Base-by-base conservation (phyloP, 1,140 invertebrate species). In the Pemphigus obesinymphae region DNA sequence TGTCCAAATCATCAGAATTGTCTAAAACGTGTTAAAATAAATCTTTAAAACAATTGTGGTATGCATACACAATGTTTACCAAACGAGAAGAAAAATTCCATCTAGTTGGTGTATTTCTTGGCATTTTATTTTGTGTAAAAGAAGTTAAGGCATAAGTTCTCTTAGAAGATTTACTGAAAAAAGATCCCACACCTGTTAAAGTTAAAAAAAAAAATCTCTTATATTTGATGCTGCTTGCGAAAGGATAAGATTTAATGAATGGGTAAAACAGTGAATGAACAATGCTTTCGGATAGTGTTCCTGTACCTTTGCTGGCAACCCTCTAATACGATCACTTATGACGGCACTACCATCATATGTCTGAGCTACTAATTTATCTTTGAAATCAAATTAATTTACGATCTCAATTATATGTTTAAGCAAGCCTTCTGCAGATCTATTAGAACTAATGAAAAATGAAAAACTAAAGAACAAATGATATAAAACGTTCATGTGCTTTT, bases 121-220 rank as follows among this genome's bases (percentile, higher is more conserved):
- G 45, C 40, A 70, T 70, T 40, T 70, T 70, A 34, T 70, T 70
- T 70, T 15, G n/a, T n/a, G 66, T 70, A 70, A 70, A 70, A 40
- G 34, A 34, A 45, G 66, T 20, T 70, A 70, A 45, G 20, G 66
- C 37, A 43, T 81, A 53, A 13, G 82, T 68, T 45, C 82, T 66
- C 45, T 83, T 83, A 29, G 58, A 68, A 58, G 83, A 83, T 70
- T 76, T 83, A 34, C 70, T 82, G 83, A 84, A 83, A 61, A 84
- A 84, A 68, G 83, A 29, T 61, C 83, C 81, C 20, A 83, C 23
- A 53, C 83, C 72, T 23, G 78, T 53, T 68, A 34, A 23, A 43
- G 68, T 61, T 63, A 58, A 37, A 53, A 82, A 83, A 68, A 82
- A 84, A 53, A 82, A 23, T 82, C 80, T 29, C 55, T 68, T 29